Percentiles rank a stretch among this genome's conserved stretches.
Conservation (phyloP, 2,888 invertebrate species). For the Tetropium fuscum region DNA sequence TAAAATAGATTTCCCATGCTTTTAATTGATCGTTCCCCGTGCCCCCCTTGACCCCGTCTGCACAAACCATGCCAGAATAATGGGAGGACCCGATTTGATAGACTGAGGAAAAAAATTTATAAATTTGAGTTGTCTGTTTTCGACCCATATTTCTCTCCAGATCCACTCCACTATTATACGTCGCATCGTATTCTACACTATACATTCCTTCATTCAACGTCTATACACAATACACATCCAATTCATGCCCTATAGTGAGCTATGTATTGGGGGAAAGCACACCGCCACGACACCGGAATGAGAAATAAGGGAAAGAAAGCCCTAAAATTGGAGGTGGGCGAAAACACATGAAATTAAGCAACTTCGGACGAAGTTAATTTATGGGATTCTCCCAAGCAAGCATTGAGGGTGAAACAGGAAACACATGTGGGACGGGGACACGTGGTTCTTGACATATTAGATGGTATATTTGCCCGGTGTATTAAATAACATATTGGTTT, state of each 20-base stretch:
- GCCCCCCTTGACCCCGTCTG: too few species aligned
- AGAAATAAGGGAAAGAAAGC: slow-evolving; percentile 16
- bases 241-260: background rate
- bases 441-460: slow-evolving; percentile 9
- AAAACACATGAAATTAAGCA: slow-evolving; percentile 35
- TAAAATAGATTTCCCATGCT: too few species aligned
- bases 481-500: slow-evolving; percentile 15
- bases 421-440: slow-evolving; percentile 10
- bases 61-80: too few species aligned
- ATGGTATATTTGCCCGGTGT: slow-evolving; percentile 5
- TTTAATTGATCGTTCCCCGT: too few species aligned
- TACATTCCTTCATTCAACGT: background rate
- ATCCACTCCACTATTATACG: too few species aligned
- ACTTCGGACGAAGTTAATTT: slow-evolving; percentile 34
- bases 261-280: background rate
- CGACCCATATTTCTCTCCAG: too few species aligned
- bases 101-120: too few species aligned
- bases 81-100: too few species aligned
- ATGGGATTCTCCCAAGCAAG: slow-evolving; percentile 13
- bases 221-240: background rate
- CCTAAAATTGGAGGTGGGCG: slow-evolving; percentile 19
- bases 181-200: too few species aligned
- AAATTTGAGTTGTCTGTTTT: too few species aligned
- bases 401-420: slow-evolving; percentile 6
- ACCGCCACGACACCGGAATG: slow-evolving; percentile 16